phyloP scores from a whole-genome alignment of 2,888 invertebrate species.

The Hipparchia sbordonii region DNA sequence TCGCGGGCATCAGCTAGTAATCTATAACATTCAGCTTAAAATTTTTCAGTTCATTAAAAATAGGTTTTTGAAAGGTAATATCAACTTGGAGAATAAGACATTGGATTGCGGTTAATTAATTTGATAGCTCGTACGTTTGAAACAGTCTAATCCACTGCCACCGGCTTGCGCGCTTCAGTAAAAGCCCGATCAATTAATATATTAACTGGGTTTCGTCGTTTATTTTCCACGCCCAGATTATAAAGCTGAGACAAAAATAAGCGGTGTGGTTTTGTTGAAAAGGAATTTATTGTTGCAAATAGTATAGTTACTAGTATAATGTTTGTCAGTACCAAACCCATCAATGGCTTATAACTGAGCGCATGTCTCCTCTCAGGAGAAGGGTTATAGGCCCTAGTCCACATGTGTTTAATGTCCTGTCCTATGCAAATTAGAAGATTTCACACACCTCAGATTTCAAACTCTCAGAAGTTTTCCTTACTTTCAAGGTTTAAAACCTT shows the following conservation, averaged over 20 bases:
- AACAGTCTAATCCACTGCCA: constrained; percentile 31
- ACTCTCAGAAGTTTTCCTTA: no score
- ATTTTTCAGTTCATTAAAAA: no score
- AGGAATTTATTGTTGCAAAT: background rate
- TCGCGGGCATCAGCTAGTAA: no score
- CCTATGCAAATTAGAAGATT: no score
- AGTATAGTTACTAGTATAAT: background rate
- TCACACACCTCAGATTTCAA: no score
- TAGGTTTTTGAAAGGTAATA: no score
- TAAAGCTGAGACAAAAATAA: constrained; percentile 13
- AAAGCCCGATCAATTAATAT: constrained; percentile 34
- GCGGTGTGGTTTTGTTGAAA: constrained; percentile 1
- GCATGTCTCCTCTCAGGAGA: no score
- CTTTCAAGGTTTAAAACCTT: no score
- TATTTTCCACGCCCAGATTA: constrained; percentile 22
- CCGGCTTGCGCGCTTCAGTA: constrained; percentile 23
- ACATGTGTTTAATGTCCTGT: no score
- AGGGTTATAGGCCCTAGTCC: no score
- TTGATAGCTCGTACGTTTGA: constrained; percentile 29
- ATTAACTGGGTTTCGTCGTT: constrained; percentile 34
- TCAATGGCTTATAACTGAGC: background rate
- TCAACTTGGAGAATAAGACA: background rate
- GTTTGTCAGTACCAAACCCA: background rate
- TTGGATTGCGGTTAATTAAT: constrained; percentile 24
- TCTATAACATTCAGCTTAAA: no score